Conservation (phyloP, 2,797 vertebrate genomes). For the Buceros bicornis region DNA sequence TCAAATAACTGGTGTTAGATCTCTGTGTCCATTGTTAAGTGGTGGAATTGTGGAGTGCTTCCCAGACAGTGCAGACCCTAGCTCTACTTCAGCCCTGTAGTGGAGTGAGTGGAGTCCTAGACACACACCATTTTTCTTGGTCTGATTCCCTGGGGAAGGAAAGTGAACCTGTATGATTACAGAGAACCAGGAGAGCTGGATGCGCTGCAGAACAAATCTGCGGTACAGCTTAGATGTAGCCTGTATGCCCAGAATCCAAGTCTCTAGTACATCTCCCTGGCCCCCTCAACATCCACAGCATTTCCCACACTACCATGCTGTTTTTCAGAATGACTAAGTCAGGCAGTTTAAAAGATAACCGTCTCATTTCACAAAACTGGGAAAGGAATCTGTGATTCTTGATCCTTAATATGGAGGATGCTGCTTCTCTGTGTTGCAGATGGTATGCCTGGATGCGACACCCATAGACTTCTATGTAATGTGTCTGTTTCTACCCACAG, state of each 20-base stretch:
- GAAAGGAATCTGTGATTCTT: not conserved
- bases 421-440: not conserved
- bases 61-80: not conserved
- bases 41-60: not conserved
- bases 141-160: not conserved
- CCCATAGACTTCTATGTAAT: not conserved
- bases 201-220: not conserved
- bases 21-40: not conserved
- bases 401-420: not conserved
- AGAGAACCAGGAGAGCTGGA: not conserved
- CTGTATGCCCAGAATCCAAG: not conserved
- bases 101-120: not conserved
- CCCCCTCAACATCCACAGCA: not conserved
- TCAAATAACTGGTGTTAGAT: not conserved
- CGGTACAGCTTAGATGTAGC: not conserved
- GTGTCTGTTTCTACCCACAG: not conserved
- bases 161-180: not conserved
- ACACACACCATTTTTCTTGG: not conserved
- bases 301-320: not conserved
- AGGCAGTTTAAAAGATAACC: not conserved
- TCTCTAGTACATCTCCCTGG: not conserved
- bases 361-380: not conserved
- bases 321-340: not conserved
- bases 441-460: not conserved
- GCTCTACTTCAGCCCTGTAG: not conserved